Evolutionary conservation across 1,140 invertebrate species (phyloP).

Genomic region (Drosophila ercepeae): DNA sequence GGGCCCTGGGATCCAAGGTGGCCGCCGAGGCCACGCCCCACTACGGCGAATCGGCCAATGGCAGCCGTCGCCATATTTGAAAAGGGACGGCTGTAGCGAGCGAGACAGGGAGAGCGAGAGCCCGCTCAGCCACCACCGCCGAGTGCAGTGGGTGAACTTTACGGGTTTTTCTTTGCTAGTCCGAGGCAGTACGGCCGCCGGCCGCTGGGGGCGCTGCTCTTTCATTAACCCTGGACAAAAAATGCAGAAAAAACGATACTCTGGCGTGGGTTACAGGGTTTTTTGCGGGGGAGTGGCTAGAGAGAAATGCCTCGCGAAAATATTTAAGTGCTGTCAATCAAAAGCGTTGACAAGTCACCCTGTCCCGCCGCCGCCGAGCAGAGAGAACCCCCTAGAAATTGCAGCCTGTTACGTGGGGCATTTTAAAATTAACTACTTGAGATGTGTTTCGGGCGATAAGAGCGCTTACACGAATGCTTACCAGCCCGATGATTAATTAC

Average conservation of each 20-base stretch:
- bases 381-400: conserved; percentile 28
- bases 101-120: conserved; percentile 24
- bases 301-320: conserved; percentile 65
- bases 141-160: conserved; percentile 55
- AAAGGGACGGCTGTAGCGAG: conserved; percentile 52
- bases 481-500: conserved; percentile 78
- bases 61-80: conserved; percentile 70
- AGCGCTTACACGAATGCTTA: conserved; percentile 80
- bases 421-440: conserved; percentile 79
- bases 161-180: conserved; percentile 26
- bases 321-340: conserved; percentile 75
- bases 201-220: conserved; percentile 55
- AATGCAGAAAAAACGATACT: conserved; percentile 1
- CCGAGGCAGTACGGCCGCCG: conserved; percentile 43
- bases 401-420: conserved; percentile 67
- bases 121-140: conserved; percentile 51
- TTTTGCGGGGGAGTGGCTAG: conserved; percentile 29
- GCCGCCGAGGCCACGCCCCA: conserved; percentile 27
- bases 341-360: conserved; percentile 60
- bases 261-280: conserved; percentile 24
- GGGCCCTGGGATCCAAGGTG: background rate
- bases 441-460: conserved; percentile 77
- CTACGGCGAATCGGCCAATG: conserved; percentile 47
- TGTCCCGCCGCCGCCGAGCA: background rate
- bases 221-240: conserved; percentile 20